Evolutionary conservation across 2,113 vertebrate species (phyloP).

Genomic region (Melospiza georgiana): DNA sequence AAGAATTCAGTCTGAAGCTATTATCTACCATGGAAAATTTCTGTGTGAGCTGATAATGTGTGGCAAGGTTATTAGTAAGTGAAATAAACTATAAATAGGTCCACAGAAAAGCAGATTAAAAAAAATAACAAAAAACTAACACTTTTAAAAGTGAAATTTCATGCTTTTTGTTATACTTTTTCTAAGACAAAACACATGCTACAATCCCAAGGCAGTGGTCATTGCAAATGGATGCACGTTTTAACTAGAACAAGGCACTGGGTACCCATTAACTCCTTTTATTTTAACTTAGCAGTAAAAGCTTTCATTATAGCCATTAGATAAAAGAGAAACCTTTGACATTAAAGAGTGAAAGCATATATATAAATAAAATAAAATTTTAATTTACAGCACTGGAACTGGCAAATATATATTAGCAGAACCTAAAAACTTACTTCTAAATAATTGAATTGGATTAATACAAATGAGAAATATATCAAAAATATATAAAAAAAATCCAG

Average conservation of each 20-base stretch:
- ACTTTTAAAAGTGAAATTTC: not conserved
- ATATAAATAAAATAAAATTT: constrained; percentile 36
- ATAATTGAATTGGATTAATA: constrained; percentile 17
- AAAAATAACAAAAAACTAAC: not conserved
- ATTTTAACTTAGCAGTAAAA: constrained; percentile 51
- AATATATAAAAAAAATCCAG: not conserved
- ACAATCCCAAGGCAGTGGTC: constrained; percentile 9
- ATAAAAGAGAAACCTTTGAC: constrained; percentile 1
- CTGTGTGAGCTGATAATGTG: not conserved
- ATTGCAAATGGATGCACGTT: constrained; percentile 24
- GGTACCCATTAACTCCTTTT: constrained; percentile 27
- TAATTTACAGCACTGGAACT: not conserved
- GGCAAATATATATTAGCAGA: not conserved
- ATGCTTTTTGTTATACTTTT: not conserved
- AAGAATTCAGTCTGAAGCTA: not conserved
- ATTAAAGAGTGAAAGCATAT: constrained; percentile 8
- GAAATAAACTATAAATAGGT: not conserved
- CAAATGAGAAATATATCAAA: not conserved
- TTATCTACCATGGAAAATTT: not conserved
- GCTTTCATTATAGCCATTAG: constrained; percentile 49
- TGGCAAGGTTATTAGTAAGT: not conserved
- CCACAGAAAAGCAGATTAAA: not conserved
- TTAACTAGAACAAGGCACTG: constrained; percentile 38
- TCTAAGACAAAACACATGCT: not conserved
- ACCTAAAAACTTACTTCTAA: constrained; percentile 5